Conservation (phyloP, 1,140 invertebrate genomes). For the Aradophagus sp. region DNA sequence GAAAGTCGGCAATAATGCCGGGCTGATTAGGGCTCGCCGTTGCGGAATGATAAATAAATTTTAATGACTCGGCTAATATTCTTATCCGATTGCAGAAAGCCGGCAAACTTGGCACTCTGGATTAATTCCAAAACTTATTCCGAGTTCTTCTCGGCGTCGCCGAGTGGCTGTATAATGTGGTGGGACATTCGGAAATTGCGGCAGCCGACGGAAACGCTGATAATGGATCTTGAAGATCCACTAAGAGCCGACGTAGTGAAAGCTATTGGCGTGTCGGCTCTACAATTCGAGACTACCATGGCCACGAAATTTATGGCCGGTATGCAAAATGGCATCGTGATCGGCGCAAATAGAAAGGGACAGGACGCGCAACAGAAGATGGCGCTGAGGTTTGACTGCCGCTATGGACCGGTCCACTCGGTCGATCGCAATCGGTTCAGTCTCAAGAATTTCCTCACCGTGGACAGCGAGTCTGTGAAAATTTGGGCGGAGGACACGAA, state of each 20-base stretch:
- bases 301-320: conserved; percentile 78
- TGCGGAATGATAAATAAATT: conserved; percentile 12
- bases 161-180: conserved; percentile 84
- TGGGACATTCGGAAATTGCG: conserved; percentile 90
- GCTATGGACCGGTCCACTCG: conserved; percentile 87
- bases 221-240: conserved; percentile 85
- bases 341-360: conserved; percentile 84
- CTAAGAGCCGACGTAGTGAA: conserved; percentile 77
- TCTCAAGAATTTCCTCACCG: conserved; percentile 90
- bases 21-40: no score
- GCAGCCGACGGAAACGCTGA: conserved; percentile 85
- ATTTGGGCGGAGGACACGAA: conserved; percentile 93
- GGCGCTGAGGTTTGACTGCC: conserved; percentile 82
- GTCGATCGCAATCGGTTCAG: conserved; percentile 89
- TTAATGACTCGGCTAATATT: conserved; percentile 24
- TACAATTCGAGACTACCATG: conserved; percentile 91
- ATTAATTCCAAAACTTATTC: conserved; percentile 87
- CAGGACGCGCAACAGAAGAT: conserved; percentile 86
- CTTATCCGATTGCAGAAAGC: conserved; percentile 75
- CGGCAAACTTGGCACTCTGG: conserved; percentile 82
- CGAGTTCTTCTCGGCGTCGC: conserved; percentile 90
- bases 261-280: conserved; percentile 84
- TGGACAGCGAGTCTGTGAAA: conserved; percentile 90
- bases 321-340: conserved; percentile 78
- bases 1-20: no score